Evolutionary conservation across 1,140 invertebrate genomes (phyloP), one percentile per base, ranked within the genome.

Genomic region (Plectus sambesii): DNA sequence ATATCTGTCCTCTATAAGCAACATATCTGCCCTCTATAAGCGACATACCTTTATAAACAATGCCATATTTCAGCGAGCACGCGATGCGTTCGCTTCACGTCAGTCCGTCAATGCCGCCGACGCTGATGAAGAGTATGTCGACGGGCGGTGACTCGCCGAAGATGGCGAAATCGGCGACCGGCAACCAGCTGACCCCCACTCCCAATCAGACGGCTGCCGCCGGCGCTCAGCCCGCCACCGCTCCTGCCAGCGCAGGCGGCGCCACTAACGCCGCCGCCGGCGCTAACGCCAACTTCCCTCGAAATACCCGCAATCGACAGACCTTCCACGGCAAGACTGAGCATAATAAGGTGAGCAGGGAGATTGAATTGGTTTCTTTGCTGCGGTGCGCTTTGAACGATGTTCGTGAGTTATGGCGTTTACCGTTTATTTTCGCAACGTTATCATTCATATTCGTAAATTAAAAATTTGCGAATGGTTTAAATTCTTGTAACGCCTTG

Each of bases 111-210:
- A 65, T 65, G 63, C 63, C 63, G 19, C 63, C 63, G 15, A 40
- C 50, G 6, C 51, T 65, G 61, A 67, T 60, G 50, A 62, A 56
- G 33, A 43, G 41, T 3, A 17, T 59, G 5, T n/a, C 44, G 42
- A 49, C 29, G 19, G 30, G 23, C 49, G 30, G 39, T 35, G 17
- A 41, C 37, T 37, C 40, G 26, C 39, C 23, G 4, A 67, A 64
- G 43, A 66, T 64, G 62, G 59, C 47, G 1, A 64, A 64, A 37
- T 66, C 63, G 12, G 61, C 63, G 8, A 63, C 61, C 15, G 61
- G 63, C 9, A 33, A 38, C 9, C 55, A 72, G 77, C 63, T 74
- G 78, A 66, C 77, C 75, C 74, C 78, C 78, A 78, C 79, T 79
- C 61, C 27, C 30, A 51, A n/a, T 42, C 23, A 20, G 24, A 51